Base-by-base conservation (phyloP, 2,113 vertebrate species). In the Motacilla alba region DNA sequence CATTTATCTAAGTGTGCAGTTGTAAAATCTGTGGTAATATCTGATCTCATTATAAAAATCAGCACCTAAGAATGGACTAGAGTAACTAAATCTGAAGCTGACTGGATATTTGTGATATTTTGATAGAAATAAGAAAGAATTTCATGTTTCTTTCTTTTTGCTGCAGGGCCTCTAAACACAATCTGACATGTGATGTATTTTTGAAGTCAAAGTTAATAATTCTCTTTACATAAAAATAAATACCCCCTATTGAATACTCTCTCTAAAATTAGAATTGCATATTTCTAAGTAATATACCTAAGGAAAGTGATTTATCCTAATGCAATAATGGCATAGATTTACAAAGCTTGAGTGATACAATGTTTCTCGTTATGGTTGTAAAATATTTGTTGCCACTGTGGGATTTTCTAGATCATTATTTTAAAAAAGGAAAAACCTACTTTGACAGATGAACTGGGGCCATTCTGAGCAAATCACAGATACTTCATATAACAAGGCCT, bases 401-500 rank as follows among this genome's bases (percentile, higher is more conserved):
- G 98, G 98, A 98, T 98, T 98, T 98, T 98, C 98, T 98, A 98
- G 99, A 99, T 99, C 99, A 99, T 99, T 99, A 99, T 99, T 99
- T 99, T 99, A 98, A 99, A 98, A 98, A 98, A 99, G 97, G 98
- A 98, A 99, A 99, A 99, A 99, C 98, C 98, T 98, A 97, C 98
- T 99, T 99, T 99, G 99, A 99, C 99, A 99, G 99, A 99, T 99
- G 99, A 99, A 99, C 98, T 98, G 97, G 97, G 98, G 98, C 98
- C 98, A 98, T 98, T 98, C 98, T 98, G 98, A 98, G 98, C 98
- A 98, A 99, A 99, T 99, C 98, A 98, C 98, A 98, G 98, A 98
- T 98, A 98, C 97, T 98, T 98, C 98, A 98, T 98, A 99, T 99
- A 99, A 99, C 99, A 99, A 99, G 99, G 99, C 99, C 99, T 99